A percentile compares a stretch with the other conserved stretches of the same genome.
These are phyloP conservation scores for Dinoponera quadriceps DNA, from an alignment of 1,140 invertebrate genomes.

Conservation along the genomic window DNA sequence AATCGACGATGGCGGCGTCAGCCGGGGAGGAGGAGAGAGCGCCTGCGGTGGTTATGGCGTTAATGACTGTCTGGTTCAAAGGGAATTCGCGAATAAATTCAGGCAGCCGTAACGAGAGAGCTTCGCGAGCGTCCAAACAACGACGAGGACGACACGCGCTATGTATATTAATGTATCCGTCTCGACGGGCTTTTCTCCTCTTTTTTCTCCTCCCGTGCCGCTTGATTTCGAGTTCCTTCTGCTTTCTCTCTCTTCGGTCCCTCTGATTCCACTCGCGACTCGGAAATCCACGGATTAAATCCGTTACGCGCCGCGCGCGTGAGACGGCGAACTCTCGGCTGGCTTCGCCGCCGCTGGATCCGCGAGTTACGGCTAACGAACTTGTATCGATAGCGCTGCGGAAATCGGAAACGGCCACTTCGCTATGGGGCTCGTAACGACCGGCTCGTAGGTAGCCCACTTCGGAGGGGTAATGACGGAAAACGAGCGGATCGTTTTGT, in stretches of 20 bases:
- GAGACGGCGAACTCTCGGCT: background rate
- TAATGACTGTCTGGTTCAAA: constrained; percentile 77
- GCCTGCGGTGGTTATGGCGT: constrained; percentile 70
- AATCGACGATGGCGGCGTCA: constrained; percentile 29
- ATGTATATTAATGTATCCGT: constrained; percentile 62
- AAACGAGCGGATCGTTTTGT: constrained; percentile 50
- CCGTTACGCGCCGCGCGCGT: constrained; percentile 3
- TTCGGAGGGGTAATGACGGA: constrained; percentile 42
- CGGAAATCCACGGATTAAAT: background rate
- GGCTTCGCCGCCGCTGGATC: constrained; percentile 12
- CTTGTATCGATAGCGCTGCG: constrained; percentile 27
- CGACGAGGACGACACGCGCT: constrained; percentile 53
- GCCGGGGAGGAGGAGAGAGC: constrained; percentile 46
- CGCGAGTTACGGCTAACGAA: constrained; percentile 65
- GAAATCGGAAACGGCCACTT: constrained; percentile 55
- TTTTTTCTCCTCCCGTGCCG: no score
- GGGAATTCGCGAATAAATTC: constrained; percentile 76
- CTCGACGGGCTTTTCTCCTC: constrained; percentile 17
- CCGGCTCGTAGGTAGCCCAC: background rate
- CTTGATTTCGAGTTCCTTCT: constrained; percentile 2
- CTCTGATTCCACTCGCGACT: background rate
- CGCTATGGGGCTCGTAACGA: constrained; percentile 40
- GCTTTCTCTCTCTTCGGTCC: no score
- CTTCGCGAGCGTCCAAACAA: constrained; percentile 31
- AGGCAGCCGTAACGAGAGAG: constrained; percentile 63